Evolutionary conservation across 2,113 vertebrate species (phyloP).

Genomic region (Erythrolamprus reginae): DNA sequence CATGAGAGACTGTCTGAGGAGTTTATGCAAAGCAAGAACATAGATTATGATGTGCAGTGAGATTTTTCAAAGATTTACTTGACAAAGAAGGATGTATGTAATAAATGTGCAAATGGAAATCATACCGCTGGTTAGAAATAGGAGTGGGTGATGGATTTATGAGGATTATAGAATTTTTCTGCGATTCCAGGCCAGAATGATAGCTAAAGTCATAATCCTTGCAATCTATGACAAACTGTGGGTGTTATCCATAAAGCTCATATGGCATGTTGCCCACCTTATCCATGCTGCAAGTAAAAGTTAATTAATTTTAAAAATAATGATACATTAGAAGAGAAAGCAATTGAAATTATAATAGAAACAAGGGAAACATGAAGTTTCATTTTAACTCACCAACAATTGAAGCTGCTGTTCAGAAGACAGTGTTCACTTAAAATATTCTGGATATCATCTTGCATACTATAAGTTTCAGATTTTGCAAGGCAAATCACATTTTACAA

Average conservation of each 20-base stretch:
- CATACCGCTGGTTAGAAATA: neutral
- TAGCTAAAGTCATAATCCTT: neutral
- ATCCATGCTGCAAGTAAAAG: neutral
- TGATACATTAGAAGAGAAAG: neutral
- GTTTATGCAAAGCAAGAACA: neutral
- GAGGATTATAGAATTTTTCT: neutral
- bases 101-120: neutral
- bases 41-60: neutral
- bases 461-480: neutral
- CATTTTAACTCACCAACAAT: neutral
- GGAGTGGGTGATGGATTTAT: neutral
- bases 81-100: neutral
- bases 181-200: neutral
- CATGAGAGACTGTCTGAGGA: neutral
- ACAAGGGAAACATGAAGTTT: neutral
- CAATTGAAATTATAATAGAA: neutral
- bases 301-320: neutral
- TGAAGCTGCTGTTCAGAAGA: conserved; percentile 3
- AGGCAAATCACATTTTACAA: neutral
- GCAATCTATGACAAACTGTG: neutral
- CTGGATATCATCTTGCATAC: neutral
- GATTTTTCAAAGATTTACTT: neutral
- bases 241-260: neutral
- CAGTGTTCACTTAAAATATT: neutral
- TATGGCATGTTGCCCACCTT: neutral